Evolutionary conservation across 2,888 invertebrate genomes (phyloP).

Genomic region (Andrena chrysosceles): DNA sequence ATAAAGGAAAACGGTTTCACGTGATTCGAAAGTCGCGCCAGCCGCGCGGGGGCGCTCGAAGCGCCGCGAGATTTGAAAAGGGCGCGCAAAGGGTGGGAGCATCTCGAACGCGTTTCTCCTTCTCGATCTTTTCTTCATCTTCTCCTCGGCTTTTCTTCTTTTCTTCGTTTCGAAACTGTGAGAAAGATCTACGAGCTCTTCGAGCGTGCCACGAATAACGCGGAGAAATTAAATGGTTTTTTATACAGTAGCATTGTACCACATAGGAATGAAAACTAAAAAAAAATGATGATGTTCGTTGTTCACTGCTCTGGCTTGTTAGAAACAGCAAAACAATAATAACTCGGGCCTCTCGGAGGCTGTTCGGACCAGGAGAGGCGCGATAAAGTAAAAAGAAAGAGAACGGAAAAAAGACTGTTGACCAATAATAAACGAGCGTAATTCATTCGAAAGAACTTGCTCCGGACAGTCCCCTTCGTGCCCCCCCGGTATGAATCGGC

Average conservation of each 20-base stretch:
- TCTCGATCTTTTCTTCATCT: slow-evolving; percentile 5
- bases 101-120: background rate
- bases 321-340: slow-evolving; percentile 73
- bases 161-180: background rate
- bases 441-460: slow-evolving; percentile 64
- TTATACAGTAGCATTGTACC: slow-evolving; percentile 81
- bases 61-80: slow-evolving; percentile 38
- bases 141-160: slow-evolving; percentile 3
- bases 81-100: background rate
- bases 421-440: slow-evolving; percentile 59
- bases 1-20: slow-evolving; percentile 31
- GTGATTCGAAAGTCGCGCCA: slow-evolving; percentile 58
- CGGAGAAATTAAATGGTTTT: slow-evolving; percentile 66
- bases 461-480: slow-evolving; percentile 75
- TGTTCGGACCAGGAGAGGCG: slow-evolving; percentile 70
- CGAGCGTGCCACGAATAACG: slow-evolving; percentile 45
- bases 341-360: slow-evolving; percentile 76
- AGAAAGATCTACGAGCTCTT: slow-evolving; percentile 38
- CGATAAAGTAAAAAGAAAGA: slow-evolving; percentile 25
- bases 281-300: slow-evolving; percentile 76
- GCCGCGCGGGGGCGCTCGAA: slow-evolving; percentile 29
- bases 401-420: slow-evolving; percentile 50
- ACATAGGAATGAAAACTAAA: slow-evolving; percentile 72
- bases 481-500: slow-evolving; percentile 78
- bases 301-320: slow-evolving; percentile 82